These are phyloP conservation scores for Mobula birostris DNA, from an alignment of 2,113 vertebrate species.

Conservation along the genomic window DNA sequence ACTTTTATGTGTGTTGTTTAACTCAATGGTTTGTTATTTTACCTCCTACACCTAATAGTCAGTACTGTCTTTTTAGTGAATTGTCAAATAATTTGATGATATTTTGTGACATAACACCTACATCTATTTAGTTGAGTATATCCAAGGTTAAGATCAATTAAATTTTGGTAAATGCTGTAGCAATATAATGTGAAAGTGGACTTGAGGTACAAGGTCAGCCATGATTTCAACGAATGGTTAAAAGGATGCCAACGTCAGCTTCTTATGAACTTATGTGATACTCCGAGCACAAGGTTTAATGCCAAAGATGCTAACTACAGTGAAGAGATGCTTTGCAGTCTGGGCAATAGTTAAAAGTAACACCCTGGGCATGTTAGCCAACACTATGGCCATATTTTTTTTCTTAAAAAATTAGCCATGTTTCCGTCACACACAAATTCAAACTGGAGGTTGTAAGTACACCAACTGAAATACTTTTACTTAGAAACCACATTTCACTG, in stretches of 20 bases:
- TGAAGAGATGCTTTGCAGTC: neutral
- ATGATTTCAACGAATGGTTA: too few species aligned
- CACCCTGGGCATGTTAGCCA: neutral
- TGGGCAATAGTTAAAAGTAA: neutral
- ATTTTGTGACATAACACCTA: neutral
- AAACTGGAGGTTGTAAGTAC: neutral
- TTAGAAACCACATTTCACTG: neutral
- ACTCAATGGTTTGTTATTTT: neutral
- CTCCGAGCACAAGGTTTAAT: too few species aligned
- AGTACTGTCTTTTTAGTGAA: neutral
- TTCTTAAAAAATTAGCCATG: neutral
- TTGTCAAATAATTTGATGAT: neutral
- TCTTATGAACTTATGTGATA: too few species aligned
- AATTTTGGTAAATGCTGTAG: too few species aligned
- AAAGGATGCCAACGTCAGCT: too few species aligned
- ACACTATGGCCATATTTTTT: neutral
- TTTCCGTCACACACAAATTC: neutral
- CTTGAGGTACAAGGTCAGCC: too few species aligned
- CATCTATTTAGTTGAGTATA: too few species aligned
- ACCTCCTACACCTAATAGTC: neutral
- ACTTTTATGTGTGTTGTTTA: neutral
- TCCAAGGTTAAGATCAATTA: too few species aligned
- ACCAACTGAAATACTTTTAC: neutral
- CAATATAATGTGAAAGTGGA: too few species aligned
- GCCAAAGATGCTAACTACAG: too few species aligned